A percentile compares a stretch with the other conserved stretches of the same genome.
These are phyloP conservation scores for Craterocephalus amniculus DNA, from an alignment of 2,797 vertebrate species.

Conservation along the genomic window DNA sequence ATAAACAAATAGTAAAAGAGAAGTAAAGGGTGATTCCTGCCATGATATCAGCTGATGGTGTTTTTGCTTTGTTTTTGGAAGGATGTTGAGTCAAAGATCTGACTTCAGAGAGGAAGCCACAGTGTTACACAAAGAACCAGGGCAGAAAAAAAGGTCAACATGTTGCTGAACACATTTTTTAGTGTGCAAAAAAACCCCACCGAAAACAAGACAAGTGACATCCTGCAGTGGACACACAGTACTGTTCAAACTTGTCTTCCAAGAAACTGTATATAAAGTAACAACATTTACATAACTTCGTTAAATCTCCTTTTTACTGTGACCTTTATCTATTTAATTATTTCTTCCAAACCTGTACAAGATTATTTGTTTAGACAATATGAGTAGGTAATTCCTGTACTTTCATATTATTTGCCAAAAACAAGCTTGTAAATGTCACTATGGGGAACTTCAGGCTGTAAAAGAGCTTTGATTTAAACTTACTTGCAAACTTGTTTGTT, in stretches of 20 bases:
- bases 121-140: slow-evolving; percentile 66
- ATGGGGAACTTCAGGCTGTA: background rate
- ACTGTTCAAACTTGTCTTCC: background rate
- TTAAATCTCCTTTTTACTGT: slow-evolving; percentile 4
- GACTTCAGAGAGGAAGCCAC: slow-evolving; percentile 62
- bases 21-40: background rate
- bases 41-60: slow-evolving; percentile 8
- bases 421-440: background rate
- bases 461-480: background rate
- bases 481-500: background rate
- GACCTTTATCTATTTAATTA: background rate
- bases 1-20: background rate
- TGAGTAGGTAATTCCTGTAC: background rate
- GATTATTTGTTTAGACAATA: background rate
- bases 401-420: background rate
- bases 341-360: slow-evolving; percentile 2
- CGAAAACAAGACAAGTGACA: background rate
- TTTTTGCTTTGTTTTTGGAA: slow-evolving; percentile 55
- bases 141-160: slow-evolving; percentile 67
- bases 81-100: slow-evolving; percentile 74
- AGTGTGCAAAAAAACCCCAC: slow-evolving; percentile 14
- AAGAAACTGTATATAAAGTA: slow-evolving; percentile 7
- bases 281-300: background rate
- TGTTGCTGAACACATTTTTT: slow-evolving; percentile 77
- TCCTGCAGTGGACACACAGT: background rate